Evolutionary conservation across 2,113 vertebrate species (phyloP).

Genomic region (Scartelaos histophorus): DNA sequence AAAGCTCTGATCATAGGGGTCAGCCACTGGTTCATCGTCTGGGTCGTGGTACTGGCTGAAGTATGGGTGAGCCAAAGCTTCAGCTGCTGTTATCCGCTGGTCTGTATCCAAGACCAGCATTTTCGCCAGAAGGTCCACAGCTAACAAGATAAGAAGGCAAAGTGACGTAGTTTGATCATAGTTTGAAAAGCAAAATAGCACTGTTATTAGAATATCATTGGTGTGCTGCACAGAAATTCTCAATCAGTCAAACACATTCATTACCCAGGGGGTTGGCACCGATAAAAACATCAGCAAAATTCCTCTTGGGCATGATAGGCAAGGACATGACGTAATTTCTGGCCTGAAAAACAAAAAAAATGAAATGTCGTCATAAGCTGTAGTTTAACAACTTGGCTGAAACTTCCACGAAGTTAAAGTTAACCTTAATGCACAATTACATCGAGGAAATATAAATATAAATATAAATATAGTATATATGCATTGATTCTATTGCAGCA

Average conservation of each 20-base stretch:
- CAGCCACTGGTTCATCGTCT: slow-evolving; percentile 93
- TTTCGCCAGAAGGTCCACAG: slow-evolving; percentile 96
- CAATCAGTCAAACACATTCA: slow-evolving; percentile 5
- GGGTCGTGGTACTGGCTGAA: slow-evolving; percentile 96
- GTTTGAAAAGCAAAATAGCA: neutral
- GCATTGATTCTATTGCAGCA: neutral
- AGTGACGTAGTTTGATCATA: neutral
- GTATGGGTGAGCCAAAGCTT: slow-evolving; percentile 91
- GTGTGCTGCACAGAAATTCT: neutral
- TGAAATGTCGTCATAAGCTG: neutral
- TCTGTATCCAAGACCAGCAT: slow-evolving; percentile 98
- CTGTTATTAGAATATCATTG: neutral
- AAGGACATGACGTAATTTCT: slow-evolving; percentile 97
- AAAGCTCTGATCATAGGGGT: slow-evolving; percentile 97
- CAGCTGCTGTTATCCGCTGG: slow-evolving; percentile 92
- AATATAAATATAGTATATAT: neutral
- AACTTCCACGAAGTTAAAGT: neutral
- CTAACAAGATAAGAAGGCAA: slow-evolving; percentile 62
- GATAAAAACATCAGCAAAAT: slow-evolving; percentile 96
- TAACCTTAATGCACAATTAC: neutral
- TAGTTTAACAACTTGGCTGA: neutral
- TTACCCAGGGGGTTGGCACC: slow-evolving; percentile 97
- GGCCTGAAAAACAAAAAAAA: slow-evolving; percentile 80
- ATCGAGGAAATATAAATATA: neutral
- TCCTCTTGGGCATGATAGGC: slow-evolving; percentile 94